These are phyloP conservation scores for Rhinopomastus cyanomelas DNA, from an alignment of 2,113 vertebrate species.

Conservation along the genomic window DNA sequence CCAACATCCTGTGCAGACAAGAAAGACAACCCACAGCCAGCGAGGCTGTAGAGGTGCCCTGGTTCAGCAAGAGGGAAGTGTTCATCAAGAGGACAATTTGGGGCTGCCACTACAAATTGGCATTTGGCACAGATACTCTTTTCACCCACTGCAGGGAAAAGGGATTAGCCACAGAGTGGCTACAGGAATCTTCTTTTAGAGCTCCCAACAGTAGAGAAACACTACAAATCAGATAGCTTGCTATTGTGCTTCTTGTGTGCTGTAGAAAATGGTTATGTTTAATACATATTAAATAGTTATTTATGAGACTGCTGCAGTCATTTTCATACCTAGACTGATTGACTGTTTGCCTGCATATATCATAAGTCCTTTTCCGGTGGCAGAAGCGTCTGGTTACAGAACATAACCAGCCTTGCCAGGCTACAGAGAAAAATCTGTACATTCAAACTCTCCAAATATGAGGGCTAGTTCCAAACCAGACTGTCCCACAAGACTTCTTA, in stretches of 20 bases:
- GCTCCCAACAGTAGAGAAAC: neutral
- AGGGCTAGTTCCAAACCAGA: neutral
- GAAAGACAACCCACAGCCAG: neutral
- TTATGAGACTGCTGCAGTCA: neutral
- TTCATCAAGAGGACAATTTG: rapidly evolving
- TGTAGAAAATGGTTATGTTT: neutral
- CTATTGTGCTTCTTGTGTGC: neutral
- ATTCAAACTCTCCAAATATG: neutral
- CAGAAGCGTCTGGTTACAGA: neutral
- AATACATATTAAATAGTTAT: no score
- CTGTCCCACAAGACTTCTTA: neutral
- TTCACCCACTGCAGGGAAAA: neutral
- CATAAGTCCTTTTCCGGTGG: neutral
- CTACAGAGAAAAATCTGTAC: neutral
- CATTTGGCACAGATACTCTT: neutral
- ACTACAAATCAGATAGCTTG: neutral
- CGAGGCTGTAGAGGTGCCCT: rapidly evolving
- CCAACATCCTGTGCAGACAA: neutral
- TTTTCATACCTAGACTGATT: neutral
- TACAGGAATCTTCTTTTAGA: neutral
- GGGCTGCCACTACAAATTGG: neutral
- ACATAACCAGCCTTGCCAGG: neutral
- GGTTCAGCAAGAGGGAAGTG: neutral
- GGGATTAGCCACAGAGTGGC: neutral
- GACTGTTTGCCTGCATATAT: rapidly evolving